A percentile compares a stretch with the other conserved stretches of the same genome.
Conservation (phyloP, 2,797 vertebrate genomes). For the Paguma larvata region DNA sequence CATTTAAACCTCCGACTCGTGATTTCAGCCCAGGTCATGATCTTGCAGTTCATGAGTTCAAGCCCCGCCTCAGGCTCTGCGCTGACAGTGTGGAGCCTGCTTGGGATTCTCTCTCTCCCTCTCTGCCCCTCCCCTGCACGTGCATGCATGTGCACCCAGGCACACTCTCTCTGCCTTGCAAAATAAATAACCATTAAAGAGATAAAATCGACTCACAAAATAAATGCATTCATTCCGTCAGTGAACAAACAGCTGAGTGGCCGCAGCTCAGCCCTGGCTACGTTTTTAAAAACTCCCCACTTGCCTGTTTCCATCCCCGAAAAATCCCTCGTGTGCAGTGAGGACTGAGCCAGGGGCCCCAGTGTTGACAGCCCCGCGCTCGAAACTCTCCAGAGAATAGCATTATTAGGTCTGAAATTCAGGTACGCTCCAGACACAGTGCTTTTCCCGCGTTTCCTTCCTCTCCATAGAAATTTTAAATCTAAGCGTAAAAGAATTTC, state of each 20-base stretch:
- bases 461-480: background rate
- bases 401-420: background rate
- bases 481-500: background rate
- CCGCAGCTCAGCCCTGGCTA: background rate
- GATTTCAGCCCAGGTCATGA: too few relatives aligned
- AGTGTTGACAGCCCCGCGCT: background rate
- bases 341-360: background rate
- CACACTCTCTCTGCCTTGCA: too few relatives aligned
- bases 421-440: too few relatives aligned
- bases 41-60: too few relatives aligned
- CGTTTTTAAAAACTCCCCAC: too few relatives aligned
- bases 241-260: background rate
- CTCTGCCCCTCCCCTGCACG: too few relatives aligned
- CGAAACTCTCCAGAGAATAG: background rate
- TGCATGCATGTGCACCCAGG: too few relatives aligned
- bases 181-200: too few relatives aligned
- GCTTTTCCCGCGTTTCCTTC: background rate
- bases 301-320: accelerated
- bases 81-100: too few relatives aligned
- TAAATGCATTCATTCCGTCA: background rate
- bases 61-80: too few relatives aligned
- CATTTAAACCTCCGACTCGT: too few relatives aligned
- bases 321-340: accelerated
- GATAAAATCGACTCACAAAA: background rate
- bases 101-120: too few relatives aligned